These are phyloP conservation scores for Chrysolina americana DNA, from an alignment of 2,888 invertebrate species.

Conservation along the genomic window DNA sequence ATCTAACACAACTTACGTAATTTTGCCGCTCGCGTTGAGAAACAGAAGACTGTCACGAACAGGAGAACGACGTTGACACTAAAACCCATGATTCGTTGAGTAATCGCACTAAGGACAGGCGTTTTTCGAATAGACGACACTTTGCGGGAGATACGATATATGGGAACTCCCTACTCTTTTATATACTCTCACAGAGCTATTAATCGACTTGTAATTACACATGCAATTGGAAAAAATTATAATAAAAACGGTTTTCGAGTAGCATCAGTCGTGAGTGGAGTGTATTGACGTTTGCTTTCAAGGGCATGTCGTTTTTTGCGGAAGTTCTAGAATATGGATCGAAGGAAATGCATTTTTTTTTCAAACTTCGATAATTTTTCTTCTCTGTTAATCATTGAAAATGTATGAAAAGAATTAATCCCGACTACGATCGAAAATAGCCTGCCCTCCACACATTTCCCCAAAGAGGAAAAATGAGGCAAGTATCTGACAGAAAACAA, in stretches of 20 bases:
- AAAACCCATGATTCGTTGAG: background rate
- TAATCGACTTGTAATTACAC: background rate
- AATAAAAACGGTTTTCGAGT: background rate
- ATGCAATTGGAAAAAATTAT: background rate
- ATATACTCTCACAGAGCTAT: slow-evolving; percentile 18
- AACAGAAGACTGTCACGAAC: slow-evolving; percentile 14
- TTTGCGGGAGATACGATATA: background rate
- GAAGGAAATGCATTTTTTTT: background rate
- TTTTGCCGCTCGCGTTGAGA: slow-evolving; percentile 7
- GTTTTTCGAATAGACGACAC: background rate
- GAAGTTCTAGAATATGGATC: background rate
- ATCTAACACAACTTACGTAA: slow-evolving; percentile 19
- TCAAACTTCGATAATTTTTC: no score
- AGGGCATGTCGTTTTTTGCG: background rate
- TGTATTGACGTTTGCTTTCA: background rate
- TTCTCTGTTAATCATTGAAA: no score
- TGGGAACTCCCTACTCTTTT: slow-evolving; percentile 19
- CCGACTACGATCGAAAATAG: no score
- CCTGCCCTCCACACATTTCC: no score
- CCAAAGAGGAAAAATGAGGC: no score
- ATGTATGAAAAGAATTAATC: no score
- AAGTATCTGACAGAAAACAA: no score
- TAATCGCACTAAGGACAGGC: background rate
- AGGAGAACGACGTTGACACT: slow-evolving; percentile 7
- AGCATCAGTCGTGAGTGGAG: background rate